Evolutionary conservation across 2,113 vertebrate genomes (phyloP), one percentile per base, ranked within the genome.

Genomic region (Siniperca chuatsi): DNA sequence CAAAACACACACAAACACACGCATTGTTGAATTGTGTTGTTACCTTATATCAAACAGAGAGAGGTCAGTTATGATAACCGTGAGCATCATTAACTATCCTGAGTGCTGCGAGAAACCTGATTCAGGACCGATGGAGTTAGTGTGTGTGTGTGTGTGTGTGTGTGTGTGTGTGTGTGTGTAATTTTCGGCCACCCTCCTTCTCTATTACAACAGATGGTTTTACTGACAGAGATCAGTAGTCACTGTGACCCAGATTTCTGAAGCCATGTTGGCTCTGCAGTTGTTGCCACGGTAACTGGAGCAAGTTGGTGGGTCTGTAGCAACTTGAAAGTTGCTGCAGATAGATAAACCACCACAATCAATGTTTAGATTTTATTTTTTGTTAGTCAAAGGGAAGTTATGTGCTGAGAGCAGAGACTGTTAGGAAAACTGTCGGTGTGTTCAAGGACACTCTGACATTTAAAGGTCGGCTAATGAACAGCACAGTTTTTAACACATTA

Each of bases 121-220:
- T 74, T 74, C 80, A 18, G 58, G 67, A 68, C 76, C 54, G 23
- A 57, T 79, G 7, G 12, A 3, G 68, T 23, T 46, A 76, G 48
- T 78, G 68, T 37, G 83, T 79, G 70, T 69, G n/a, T 82, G 42
- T 33, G 50, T 60, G 52, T 54, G 37, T 37, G 70, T 21, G 35
- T 46, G 35, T 23, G 44, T 55, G 23, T 54, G 40, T 76, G 42
- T 46, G 40, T 69, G 42, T 68, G 10, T n/a, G 58, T 10, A 55
- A 0, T 67, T 75, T 71, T 54, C 1, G n/a, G 60, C 62, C 60
- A 33, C 6, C 57, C 70, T 58, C 65, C 46, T 70, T 37, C 37
- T 84, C 75, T 40, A 48, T 84, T 82, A 87, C 70, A 83, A 83
- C 92, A 87, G 87, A 89, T 89, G 83, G 89, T 88, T 93, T 90